Conservation (phyloP, 92 coral and sea anemone genomes). For the Diadumene lineata region DNA sequence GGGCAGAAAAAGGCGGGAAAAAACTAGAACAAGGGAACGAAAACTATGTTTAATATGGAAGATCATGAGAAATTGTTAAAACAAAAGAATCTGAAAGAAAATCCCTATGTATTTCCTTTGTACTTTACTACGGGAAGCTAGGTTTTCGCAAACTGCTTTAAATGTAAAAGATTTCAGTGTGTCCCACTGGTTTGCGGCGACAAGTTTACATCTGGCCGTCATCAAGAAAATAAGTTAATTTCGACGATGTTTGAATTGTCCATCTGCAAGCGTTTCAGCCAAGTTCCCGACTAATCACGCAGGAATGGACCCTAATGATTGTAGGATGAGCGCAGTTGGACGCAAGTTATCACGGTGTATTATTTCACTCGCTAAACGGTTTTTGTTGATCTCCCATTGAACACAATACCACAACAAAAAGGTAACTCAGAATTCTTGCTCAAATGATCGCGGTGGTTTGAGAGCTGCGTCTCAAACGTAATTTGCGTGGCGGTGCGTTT, state of each 20-base stretch:
- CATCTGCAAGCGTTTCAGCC: slow-evolving; percentile 15
- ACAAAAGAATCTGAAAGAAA: no score
- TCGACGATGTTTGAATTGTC: slow-evolving; percentile 11
- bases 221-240: not conserved
- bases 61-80: no score
- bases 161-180: no score
- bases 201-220: slow-evolving; percentile 13
- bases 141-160: no score
- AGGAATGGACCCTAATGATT: slow-evolving; percentile 15
- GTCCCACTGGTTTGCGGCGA: not conserved
- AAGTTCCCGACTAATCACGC: slow-evolving; percentile 17
- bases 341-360: not conserved
- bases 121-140: no score
- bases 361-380: slow-evolving; percentile 18
- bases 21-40: no score
- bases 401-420: not conserved
- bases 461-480: not conserved
- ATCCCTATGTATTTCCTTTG: no score
- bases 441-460: not conserved
- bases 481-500: not conserved
- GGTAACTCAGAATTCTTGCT: not conserved
- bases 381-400: not conserved
- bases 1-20: no score
- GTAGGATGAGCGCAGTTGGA: slow-evolving; percentile 20
- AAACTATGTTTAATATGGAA: no score